These are phyloP conservation scores for Aurelia aurita complex sp. Pacific DNA, from an alignment of 30 jellyfish, hydroid and myxozoan genomes.

Conservation along the genomic window DNA sequence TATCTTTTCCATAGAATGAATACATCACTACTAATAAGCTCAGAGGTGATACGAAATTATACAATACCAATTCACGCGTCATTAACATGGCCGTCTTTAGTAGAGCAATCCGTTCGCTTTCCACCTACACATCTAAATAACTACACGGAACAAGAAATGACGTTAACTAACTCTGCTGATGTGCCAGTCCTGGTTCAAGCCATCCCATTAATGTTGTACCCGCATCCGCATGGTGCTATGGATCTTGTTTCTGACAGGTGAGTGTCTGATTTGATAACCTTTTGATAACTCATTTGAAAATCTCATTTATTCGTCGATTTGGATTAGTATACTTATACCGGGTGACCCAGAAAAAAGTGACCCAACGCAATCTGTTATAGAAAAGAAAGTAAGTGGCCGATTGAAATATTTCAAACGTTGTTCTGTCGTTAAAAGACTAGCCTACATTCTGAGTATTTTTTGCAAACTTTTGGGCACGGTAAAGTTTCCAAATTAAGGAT, in stretches of 20 bases:
- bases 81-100: slow-evolving; percentile 95
- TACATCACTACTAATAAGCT: slow-evolving; percentile 70
- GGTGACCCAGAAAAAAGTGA: no score
- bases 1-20: slow-evolving; percentile 69
- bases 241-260: slow-evolving; percentile 96
- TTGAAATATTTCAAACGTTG: no score
- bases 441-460: no score
- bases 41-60: slow-evolving; percentile 85
- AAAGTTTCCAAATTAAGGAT: no score
- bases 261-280: neutral
- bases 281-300: no score
- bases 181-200: slow-evolving; percentile 93
- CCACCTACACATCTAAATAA: slow-evolving; percentile 95
- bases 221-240: slow-evolving; percentile 99
- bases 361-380: no score
- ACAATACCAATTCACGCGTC: slow-evolving; percentile 92
- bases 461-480: no score
- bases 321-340: no score
- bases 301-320: no score
- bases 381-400: no score
- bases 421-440: no score
- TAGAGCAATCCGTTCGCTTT: slow-evolving; percentile 93
- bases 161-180: slow-evolving; percentile 93
- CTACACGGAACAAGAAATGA: slow-evolving; percentile 74
- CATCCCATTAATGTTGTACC: slow-evolving; percentile 81